Conservation (phyloP, 1,140 invertebrate genomes). For the Lordiphosa clarofinis region DNA sequence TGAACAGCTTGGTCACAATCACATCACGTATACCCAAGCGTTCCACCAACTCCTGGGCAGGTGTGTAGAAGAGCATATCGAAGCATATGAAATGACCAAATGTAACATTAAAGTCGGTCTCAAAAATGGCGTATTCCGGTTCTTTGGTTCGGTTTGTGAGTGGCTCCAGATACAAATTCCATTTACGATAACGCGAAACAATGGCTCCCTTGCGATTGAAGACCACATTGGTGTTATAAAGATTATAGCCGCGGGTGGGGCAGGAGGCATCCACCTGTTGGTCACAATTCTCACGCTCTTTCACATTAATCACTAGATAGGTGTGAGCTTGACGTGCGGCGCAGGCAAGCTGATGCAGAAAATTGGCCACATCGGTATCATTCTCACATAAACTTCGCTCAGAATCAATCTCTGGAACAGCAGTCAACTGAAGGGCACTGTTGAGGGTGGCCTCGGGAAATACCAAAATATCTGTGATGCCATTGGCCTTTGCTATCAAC, state of each 20-base stretch:
- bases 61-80: constrained; percentile 87
- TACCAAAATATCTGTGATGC: constrained; percentile 87
- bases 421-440: constrained; percentile 45
- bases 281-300: constrained; percentile 83
- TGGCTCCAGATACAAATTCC: constrained; percentile 83
- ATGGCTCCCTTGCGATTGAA: constrained; percentile 83
- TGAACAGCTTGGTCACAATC: constrained; percentile 87
- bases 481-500: constrained; percentile 41
- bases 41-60: constrained; percentile 76
- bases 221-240: constrained; percentile 88
- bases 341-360: constrained; percentile 56
- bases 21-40: constrained; percentile 83
- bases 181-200: constrained; percentile 87
- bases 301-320: constrained; percentile 87
- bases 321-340: constrained; percentile 36
- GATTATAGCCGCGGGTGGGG: constrained; percentile 72
- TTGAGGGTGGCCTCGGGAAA: constrained; percentile 87
- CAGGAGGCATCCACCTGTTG: constrained; percentile 14
- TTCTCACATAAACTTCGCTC: constrained; percentile 27
- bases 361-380: constrained; percentile 16
- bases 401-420: constrained; percentile 40
- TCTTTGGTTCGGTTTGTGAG: constrained; percentile 39
- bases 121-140: constrained; percentile 82
- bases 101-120: constrained; percentile 89
- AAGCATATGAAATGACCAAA: constrained; percentile 91